Percentiles rank a stretch among this genome's conserved stretches.
Evolutionary conservation across 2,888 invertebrate species (phyloP).

Genomic region (Arenicola marina): DNA sequence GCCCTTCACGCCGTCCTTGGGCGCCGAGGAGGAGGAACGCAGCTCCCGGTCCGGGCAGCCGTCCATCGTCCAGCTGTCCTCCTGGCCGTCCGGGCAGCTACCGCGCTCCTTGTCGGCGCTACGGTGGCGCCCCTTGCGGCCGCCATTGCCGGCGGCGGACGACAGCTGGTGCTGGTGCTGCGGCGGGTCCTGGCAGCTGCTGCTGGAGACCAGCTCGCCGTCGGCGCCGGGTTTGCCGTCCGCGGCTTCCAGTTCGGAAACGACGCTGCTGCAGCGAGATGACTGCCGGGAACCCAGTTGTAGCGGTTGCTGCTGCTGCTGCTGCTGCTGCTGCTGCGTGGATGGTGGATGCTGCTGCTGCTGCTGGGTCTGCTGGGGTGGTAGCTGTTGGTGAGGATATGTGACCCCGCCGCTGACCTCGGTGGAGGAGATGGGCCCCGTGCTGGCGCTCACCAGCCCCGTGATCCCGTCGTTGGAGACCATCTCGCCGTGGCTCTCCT

Average conservation of each 20-base stretch:
- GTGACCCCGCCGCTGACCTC: too few species aligned
- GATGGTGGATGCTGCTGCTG: constrained; percentile 10
- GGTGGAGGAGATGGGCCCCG: constrained; percentile 3
- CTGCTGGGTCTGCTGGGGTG: too few species aligned
- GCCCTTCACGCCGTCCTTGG: neutral
- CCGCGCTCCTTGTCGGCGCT: constrained; percentile 2
- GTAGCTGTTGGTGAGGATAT: too few species aligned
- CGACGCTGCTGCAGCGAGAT: neutral
- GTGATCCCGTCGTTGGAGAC: too few species aligned
- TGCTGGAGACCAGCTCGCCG: neutral
- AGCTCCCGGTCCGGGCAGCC: neutral
- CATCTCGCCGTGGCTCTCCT: constrained; percentile 18
- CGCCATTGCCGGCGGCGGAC: neutral
- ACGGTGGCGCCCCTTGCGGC: neutral
- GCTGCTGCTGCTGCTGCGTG: too few species aligned
- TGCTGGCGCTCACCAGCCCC: neutral
- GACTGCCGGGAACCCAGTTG: neutral
- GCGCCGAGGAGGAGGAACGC: neutral
- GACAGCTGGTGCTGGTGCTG: neutral
- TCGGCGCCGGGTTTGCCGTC: neutral
- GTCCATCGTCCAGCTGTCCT: neutral
- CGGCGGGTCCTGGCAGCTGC: neutral
- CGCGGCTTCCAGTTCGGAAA: neutral
- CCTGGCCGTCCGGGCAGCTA: neutral
- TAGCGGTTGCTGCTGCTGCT: neutral